A percentile compares a stretch with the other conserved stretches of the same genome.
phyloP scores from a whole-genome alignment of 2,797 vertebrate species.

The Hafferia zeledoni region DNA sequence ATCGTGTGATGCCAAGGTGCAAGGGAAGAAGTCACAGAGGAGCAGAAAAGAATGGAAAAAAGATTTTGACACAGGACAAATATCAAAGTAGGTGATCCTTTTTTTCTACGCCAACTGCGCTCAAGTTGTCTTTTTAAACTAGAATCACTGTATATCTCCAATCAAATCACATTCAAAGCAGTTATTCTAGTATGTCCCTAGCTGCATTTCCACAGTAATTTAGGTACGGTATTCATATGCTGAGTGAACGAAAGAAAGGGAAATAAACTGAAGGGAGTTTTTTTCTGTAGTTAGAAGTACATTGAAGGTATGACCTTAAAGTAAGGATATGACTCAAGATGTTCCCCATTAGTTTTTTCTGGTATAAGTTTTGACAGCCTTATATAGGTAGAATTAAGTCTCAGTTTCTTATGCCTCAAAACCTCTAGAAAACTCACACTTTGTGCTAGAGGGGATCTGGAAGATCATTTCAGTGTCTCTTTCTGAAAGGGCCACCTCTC shows the following conservation, averaged over 20 bases:
- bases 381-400: background rate
- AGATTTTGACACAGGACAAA: background rate
- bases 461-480: background rate
- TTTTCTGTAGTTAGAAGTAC: background rate
- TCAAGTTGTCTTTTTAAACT: constrained; percentile 43
- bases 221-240: constrained; percentile 7
- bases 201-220: constrained; percentile 27
- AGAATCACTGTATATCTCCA: constrained; percentile 17
- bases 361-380: background rate
- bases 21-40: background rate
- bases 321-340: background rate
- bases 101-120: background rate
- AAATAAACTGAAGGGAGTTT: background rate
- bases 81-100: constrained; percentile 6
- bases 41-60: background rate
- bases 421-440: background rate
- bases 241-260: constrained; percentile 15
- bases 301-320: background rate
- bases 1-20: background rate
- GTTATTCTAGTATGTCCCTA: constrained; percentile 17
- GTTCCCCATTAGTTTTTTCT: background rate
- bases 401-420: background rate
- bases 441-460: background rate
- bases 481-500: background rate
- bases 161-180: constrained; percentile 46